Evolutionary conservation across 2,113 vertebrate species (phyloP), one percentile per base, ranked within the genome.

Genomic region (Psittacula cyanocephala): DNA sequence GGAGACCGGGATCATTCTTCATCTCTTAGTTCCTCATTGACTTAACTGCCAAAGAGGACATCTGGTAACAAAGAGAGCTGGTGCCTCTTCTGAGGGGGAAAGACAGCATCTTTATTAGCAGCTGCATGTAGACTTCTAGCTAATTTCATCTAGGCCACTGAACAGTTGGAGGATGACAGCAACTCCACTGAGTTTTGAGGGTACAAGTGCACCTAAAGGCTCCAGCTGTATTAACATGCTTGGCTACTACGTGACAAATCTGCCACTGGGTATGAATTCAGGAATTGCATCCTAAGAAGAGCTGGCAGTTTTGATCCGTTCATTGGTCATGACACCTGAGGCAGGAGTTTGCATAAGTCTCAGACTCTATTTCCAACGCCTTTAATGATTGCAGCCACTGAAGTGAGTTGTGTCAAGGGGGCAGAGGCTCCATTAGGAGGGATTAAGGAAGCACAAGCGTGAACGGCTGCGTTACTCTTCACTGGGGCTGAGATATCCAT

Each of bases 231-330:
- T 96, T 96, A 97, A 93, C 87, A 91, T 94, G 91, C 88, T 95
- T 93, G 93, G 92, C 85, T 94, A 49, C 94, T 83, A 85, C 49
- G 92, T 94, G 96, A 96, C 96, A 96, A 86, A 96, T 96, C 94
- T 96, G 97, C 97, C 67, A 1, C 52, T 0, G 96, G 96, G 91
- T 93, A 91, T 81, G 84, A 96, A 91, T 94, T 97, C 93, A 96
- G 80, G 80, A 88, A 79, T 86, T 82, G 75, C 95, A 78, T 78
- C 90, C 97, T 97, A 96, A 97, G 88, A 95, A 92, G 87, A 97
- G 67, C 60, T 97, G 97, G 93, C 96, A 95, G 91, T 94, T 97
- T 75, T 96, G 94, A 96, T 95, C 77, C 33, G 88, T 97, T 97
- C 92, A 1, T 93, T 96, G 97, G 93, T 85, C 93, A 95, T 79